Conservation (phyloP, 2,113 vertebrate genomes). For the Urocitellus parryii region DNA sequence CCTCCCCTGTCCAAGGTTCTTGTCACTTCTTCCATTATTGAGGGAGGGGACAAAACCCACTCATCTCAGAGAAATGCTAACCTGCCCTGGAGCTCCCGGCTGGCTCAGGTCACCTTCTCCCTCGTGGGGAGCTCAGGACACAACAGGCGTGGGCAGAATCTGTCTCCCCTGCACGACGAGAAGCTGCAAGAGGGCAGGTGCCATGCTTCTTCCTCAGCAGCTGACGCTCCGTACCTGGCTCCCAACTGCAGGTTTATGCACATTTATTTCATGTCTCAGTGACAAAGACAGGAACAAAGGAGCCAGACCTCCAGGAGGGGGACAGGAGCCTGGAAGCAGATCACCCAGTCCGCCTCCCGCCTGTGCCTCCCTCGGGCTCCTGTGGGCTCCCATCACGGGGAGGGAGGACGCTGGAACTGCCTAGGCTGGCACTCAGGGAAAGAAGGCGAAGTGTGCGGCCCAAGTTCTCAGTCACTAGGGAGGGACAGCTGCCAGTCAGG, state of each 20-base stretch:
- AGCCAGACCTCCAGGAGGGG: background rate
- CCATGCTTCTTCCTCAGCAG: background rate
- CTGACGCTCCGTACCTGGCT: background rate
- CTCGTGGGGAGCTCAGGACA: background rate
- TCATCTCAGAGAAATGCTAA: background rate
- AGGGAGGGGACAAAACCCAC: background rate
- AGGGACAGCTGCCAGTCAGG: background rate
- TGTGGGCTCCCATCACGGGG: accelerated
- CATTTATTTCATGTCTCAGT: too few species aligned
- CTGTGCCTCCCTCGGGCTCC: background rate
- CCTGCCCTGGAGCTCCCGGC: background rate
- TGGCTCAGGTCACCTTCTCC: background rate
- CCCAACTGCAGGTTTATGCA: background rate
- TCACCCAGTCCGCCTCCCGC: background rate
- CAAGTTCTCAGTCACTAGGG: background rate
- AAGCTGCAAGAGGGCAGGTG: background rate
- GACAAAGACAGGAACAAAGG: background rate
- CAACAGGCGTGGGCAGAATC: accelerated
- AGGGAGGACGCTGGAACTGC: too few species aligned
- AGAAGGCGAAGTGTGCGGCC: accelerated
- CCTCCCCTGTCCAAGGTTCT: background rate
- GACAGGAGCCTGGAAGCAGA: background rate
- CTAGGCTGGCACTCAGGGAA: background rate
- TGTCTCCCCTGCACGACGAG: background rate
- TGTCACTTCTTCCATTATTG: background rate